Conservation (phyloP, 2,797 vertebrate species). For the Phoebastria nigripes region DNA sequence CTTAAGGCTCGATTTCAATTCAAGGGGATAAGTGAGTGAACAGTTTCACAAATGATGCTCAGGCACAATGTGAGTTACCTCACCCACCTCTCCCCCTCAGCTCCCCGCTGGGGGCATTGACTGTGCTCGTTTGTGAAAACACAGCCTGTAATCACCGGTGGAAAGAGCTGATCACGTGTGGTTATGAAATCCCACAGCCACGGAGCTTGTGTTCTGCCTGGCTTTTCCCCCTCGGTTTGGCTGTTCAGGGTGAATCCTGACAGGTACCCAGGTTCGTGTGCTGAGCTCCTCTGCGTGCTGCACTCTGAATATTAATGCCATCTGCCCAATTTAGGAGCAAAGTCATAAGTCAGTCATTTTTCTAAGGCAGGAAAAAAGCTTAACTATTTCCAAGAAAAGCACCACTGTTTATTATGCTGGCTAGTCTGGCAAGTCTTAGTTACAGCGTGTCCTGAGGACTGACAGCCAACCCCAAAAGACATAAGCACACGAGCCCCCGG, state of each 20-base stretch:
- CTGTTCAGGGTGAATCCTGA: not conserved
- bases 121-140: not conserved
- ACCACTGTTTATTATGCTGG: not conserved
- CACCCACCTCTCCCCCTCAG: not conserved
- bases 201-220: not conserved
- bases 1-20: not conserved
- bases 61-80: not conserved
- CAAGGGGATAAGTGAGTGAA: not conserved
- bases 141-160: not conserved
- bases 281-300: not conserved
- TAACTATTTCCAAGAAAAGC: conserved; percentile 6
- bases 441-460: not conserved
- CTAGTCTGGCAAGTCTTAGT: not conserved
- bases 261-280: not conserved
- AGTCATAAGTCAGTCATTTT: not conserved
- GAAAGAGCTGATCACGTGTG: not conserved
- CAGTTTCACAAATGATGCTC: not conserved
- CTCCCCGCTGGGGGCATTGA: not conserved
- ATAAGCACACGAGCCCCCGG: not conserved
- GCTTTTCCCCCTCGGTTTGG: not conserved
- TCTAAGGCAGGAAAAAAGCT: not conserved
- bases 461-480: not conserved
- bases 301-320: not conserved
- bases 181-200: not conserved
- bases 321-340: not conserved